phyloP scores from a whole-genome alignment of 2,888 invertebrate genomes.

The Myopa tessellatipennis region DNA sequence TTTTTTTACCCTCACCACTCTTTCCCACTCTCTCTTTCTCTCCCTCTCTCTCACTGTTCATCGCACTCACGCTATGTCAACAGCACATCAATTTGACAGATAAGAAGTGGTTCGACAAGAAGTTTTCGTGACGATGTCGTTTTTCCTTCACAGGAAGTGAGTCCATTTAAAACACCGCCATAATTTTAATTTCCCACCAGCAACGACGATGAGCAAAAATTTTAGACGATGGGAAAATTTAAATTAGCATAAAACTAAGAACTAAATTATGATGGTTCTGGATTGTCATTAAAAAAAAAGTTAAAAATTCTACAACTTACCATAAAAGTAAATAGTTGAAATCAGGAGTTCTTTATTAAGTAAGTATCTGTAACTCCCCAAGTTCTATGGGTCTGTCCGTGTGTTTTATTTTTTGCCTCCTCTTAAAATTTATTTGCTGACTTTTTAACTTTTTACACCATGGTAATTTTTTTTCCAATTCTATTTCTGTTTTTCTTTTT shows the following conservation, averaged over 20 bases:
- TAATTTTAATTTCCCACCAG: constrained; percentile 2
- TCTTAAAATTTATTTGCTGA: not conserved
- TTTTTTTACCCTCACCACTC: not conserved
- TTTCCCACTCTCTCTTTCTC: not conserved
- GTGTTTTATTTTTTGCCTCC: not conserved
- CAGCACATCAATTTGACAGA: not conserved
- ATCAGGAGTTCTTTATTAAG: too few species aligned
- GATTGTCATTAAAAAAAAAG: not conserved
- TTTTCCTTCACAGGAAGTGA: constrained; percentile 10
- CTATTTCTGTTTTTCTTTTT: not conserved
- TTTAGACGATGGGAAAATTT: not conserved
- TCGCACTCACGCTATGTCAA: too few species aligned
- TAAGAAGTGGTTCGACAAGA: constrained; percentile 11
- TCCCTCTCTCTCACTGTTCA: not conserved
- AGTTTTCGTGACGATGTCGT: not conserved
- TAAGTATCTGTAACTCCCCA: too few species aligned
- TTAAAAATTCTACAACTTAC: not conserved
- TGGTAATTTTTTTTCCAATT: not conserved
- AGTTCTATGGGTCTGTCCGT: too few species aligned
- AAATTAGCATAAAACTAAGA: not conserved
- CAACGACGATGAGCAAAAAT: not conserved
- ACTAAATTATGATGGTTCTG: not conserved
- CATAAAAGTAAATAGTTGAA: not conserved
- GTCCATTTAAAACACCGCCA: not conserved
- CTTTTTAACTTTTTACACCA: not conserved